Evolutionary conservation across 2,888 invertebrate genomes (phyloP), one percentile per base, ranked within the genome.

Genomic region (Drymonia ruficornis): DNA sequence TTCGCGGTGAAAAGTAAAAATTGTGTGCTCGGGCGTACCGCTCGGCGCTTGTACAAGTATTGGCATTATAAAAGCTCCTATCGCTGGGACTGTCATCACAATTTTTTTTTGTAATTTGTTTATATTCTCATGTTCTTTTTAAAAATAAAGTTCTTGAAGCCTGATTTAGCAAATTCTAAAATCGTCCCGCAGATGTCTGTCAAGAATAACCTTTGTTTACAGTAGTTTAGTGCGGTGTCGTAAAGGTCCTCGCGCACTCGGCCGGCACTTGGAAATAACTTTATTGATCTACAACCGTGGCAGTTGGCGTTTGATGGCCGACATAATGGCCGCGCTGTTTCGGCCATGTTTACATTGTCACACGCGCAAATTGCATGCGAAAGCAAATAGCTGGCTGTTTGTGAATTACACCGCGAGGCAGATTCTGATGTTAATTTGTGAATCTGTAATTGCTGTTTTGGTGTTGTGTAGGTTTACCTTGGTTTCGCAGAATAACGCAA

Each of bases 231-330:
- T 59, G 59, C 45, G 63, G 61, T 51, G 44, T 67, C 69, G 67
- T 70, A 72, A 70, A 76, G 70, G 67, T 66, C 59, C 64, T 53
- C 45, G 49, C 59, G 56, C 66, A 66, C 60, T 67, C 62, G 49
- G 53, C 57, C 49, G 53, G 59, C 63, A 70, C 76, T 76, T 78
- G 29, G 65, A 77, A 79, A 77, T 80, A 80, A 72, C 74, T 80
- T 80, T 80, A 79, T 75, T 75, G 76, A 73, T 78, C 65, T 44
- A 60, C 61, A 64, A 67, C 62, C 59, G 57, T 28, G 55, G 55
- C 63, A 63, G 47, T 80, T 71, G 75, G 70, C 56, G 63, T 77
- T 80, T 80, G 66, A 80, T 73, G 74, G 62, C 53, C 52, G 71
- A 72, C 70, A 70, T 68, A 74, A 70, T 67, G 63, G 54, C 58